Evolutionary conservation across 2,888 invertebrate species (phyloP).

Genomic region (Zaprionus lineosus): DNA sequence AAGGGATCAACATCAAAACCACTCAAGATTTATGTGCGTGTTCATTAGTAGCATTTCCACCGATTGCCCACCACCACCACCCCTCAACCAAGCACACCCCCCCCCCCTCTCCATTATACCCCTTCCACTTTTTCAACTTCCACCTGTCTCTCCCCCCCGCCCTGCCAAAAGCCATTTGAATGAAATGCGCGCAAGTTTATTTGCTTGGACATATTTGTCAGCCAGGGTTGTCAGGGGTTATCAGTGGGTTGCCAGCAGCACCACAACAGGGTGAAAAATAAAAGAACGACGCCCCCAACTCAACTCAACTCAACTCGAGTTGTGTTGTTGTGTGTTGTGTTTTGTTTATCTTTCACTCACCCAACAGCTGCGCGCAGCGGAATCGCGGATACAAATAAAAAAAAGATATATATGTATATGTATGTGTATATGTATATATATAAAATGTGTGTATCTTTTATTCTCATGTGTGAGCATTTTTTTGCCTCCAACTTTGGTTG

Average conservation of each 20-base stretch:
- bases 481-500: slow-evolving; percentile 37
- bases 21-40: slow-evolving; percentile 49
- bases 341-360: slow-evolving; percentile 44
- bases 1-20: slow-evolving; percentile 46
- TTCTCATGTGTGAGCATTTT: too few relatives aligned
- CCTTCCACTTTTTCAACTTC: too few relatives aligned
- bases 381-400: slow-evolving; percentile 1
- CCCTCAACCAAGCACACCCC: background rate
- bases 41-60: slow-evolving; percentile 39
- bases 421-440: slow-evolving; percentile 9
- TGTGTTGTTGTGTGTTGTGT: too few relatives aligned
- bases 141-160: too few relatives aligned
- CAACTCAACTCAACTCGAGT: too few relatives aligned
- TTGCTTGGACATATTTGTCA: slow-evolving; percentile 30
- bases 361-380: slow-evolving; percentile 27
- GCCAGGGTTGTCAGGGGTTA: slow-evolving; percentile 25
- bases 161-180: slow-evolving; percentile 13
- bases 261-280: slow-evolving; percentile 14
- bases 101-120: background rate
- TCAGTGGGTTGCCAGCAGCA: slow-evolving; percentile 27
- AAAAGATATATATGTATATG: slow-evolving; percentile 21
- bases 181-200: slow-evolving; percentile 47
- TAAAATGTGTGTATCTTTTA: slow-evolving; percentile 13
- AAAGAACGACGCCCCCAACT: too few relatives aligned
- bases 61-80: background rate